Percentiles rank a stretch among this genome's conserved stretches.
Evolutionary conservation across 2,888 invertebrate species (phyloP).

Genomic region (Eristalis tenax): DNA sequence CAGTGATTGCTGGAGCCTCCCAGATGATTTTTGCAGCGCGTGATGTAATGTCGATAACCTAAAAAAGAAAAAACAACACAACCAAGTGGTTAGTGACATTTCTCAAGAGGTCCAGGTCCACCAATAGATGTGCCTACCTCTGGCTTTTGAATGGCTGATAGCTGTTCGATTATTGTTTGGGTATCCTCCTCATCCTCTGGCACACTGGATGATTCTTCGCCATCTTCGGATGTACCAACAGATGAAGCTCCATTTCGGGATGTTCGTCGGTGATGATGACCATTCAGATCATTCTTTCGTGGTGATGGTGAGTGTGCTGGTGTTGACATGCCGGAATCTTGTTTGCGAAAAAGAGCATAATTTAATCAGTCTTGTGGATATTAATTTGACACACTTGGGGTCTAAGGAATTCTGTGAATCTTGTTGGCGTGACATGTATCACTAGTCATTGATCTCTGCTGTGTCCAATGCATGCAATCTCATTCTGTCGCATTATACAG

Average conservation of each 20-base stretch:
- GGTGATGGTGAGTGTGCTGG: constrained; percentile 85
- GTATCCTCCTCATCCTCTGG: constrained; percentile 88
- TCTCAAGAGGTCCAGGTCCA: background rate
- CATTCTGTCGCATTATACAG: background rate
- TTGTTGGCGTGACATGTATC: background rate
- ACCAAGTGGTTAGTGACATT: background rate
- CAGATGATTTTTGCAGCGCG: constrained; percentile 93
- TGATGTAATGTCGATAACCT: constrained; percentile 92
- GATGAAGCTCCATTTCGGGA: constrained; percentile 81
- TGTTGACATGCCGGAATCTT: constrained; percentile 81
- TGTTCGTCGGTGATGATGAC: constrained; percentile 77
- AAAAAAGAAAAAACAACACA: too few species aligned
- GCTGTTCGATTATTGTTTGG: constrained; percentile 86
- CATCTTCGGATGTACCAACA: constrained; percentile 90
- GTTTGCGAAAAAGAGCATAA: background rate
- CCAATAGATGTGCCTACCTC: constrained; percentile 82
- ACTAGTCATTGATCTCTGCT: background rate
- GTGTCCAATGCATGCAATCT: background rate
- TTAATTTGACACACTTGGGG: too few species aligned
- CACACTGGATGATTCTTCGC: constrained; percentile 88
- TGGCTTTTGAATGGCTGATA: constrained; percentile 89
- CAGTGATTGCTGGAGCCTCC: constrained; percentile 84
- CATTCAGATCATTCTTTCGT: constrained; percentile 86
- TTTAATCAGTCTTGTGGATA: too few species aligned
- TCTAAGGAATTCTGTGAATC: too few species aligned